These are phyloP conservation scores for Sus cebifrons DNA, from an alignment of 2,797 vertebrate genomes.

Conservation along the genomic window DNA sequence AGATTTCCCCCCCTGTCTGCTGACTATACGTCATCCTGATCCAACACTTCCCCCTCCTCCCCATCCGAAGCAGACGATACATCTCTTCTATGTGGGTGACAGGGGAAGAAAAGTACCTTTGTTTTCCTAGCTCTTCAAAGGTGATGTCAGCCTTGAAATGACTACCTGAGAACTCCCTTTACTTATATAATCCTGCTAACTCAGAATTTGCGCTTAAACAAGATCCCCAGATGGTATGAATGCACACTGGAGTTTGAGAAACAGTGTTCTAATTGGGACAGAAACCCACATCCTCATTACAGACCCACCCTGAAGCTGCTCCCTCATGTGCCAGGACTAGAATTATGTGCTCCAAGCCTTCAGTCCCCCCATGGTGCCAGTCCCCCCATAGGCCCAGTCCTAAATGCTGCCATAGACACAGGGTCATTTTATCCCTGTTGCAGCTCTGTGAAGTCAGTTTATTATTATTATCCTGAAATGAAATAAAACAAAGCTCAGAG, in stretches of 20 bases:
- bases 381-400: not conserved
- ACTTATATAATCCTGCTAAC: not conserved
- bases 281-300: not conserved
- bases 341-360: not conserved
- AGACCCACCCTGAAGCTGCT: not conserved
- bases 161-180: not conserved
- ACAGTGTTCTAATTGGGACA: not conserved
- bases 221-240: not conserved
- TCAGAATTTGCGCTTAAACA: slow-evolving; percentile 16
- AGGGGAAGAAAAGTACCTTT: not conserved
- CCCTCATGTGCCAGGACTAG: not conserved
- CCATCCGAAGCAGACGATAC: not conserved
- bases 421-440: not conserved
- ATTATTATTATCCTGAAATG: not conserved
- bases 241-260: not conserved
- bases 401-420: not conserved
- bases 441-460: not conserved
- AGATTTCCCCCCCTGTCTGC: not conserved
- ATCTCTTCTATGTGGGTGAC: not conserved
- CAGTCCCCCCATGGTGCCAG: no score
- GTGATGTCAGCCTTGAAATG: not conserved
- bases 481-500: slow-evolving; percentile 30
- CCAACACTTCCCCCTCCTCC: rapidly evolving
- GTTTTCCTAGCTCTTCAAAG: not conserved
- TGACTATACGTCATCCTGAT: not conserved